Base-by-base conservation (phyloP, 2,797 vertebrate genomes). In the Pipistrellus nathusii region DNA sequence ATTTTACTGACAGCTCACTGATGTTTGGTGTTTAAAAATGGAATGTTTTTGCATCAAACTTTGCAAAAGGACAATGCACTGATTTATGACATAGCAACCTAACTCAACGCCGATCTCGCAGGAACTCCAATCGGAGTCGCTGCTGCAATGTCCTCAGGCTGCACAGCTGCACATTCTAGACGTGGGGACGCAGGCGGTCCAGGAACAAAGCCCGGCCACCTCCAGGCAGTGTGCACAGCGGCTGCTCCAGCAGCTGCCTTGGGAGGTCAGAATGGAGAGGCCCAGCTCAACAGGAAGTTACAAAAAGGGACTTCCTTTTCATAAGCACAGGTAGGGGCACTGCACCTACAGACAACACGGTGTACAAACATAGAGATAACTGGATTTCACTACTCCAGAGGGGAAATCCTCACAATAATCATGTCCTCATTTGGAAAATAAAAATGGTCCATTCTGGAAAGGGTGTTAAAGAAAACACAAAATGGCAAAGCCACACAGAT, bases 401-500 rank as follows among this genome's bases (percentile, higher is more conserved):
- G 88, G 64, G 72, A 90, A 77, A 80, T 23, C 85, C 82, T 88
- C 68, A 85, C 88, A 94, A 72, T 32, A 88, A 80, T 73, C 59
- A 51, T 10, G 78, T 48, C 72, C 92, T 51, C 62, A 87, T 91
- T 55, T 55, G 53, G 90, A 91, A 96, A 91, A 91, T 66, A 94
- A 87, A 95, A 90, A 71, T 12, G 83, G 59, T 69, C 25, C 92
- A 51, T 77, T 84, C 89, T 51, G 89, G 84, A 76, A 91, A 94
- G 77, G 84, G 85, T 30, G 53, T 57, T 95, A 71, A 84, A 55
- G 94, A 91, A 95, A 90, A 96, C 95, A 97, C 95, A 93, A 57
- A 82, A 96, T 78, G 96, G 96, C 95, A 80, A 95, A 96, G 95
- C 93, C 95, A 97, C 95, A 95, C 94, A 89, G 85, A 96, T 23